A percentile compares a stretch with the other conserved stretches of the same genome.
phyloP scores from a whole-genome alignment of 2,113 vertebrate genomes.

The Ptilonorhynchus violaceus region DNA sequence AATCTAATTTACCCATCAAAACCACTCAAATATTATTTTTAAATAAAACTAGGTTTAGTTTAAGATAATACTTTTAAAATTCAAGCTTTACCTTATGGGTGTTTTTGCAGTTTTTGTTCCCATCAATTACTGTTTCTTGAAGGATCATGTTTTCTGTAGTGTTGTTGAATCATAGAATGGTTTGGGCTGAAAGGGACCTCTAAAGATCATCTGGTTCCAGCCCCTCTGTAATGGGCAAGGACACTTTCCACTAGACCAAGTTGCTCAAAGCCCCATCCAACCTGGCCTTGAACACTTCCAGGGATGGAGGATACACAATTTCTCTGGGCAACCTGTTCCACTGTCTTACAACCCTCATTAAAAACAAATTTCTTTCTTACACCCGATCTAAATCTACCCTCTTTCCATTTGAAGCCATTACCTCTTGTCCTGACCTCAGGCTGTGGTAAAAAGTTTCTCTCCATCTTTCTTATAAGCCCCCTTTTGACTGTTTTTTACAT shows the following conservation, averaged over 20 bases:
- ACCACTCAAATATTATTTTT: background rate
- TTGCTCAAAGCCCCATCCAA: background rate
- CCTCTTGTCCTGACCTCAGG: background rate
- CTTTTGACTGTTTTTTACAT: background rate
- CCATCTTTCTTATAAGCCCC: background rate
- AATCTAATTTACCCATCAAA: background rate
- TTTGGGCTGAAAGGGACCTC: background rate
- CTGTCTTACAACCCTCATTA: background rate
- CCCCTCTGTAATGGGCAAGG: fast-evolving
- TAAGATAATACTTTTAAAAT: background rate
- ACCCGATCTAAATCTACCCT: background rate
- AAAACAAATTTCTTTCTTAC: background rate
- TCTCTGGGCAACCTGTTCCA: background rate
- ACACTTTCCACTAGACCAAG: background rate
- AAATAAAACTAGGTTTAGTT: background rate
- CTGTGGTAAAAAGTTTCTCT: background rate
- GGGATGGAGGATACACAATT: background rate
- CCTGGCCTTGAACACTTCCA: background rate
- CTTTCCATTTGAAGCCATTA: background rate
- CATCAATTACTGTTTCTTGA: background rate
- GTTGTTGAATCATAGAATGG: background rate
- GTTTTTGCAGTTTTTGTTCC: background rate
- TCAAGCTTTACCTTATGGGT: background rate
- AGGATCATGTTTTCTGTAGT: background rate
- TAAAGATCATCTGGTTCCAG: background rate